Percentiles rank a stretch among this genome's conserved stretches.
Conservation (phyloP, 2,113 vertebrate species). For the Chaetodon auriga region DNA sequence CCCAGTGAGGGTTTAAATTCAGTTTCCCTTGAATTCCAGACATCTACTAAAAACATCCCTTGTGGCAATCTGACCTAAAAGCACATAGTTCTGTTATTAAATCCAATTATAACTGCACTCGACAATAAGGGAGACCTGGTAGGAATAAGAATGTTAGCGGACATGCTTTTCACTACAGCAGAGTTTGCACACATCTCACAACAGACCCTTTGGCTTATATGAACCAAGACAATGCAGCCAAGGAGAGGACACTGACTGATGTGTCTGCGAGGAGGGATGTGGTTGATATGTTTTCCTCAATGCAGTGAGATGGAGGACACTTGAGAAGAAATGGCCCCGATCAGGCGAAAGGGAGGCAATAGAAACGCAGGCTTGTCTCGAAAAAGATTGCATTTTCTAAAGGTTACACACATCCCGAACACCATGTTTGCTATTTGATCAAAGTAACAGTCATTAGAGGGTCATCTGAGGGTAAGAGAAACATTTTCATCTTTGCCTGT, state of each 20-base stretch:
- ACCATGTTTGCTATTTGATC: background rate
- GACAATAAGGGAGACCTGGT: constrained; percentile 28
- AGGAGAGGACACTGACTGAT: constrained; percentile 30
- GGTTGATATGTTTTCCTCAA: constrained; percentile 8
- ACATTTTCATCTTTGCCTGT: background rate
- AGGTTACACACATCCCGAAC: background rate
- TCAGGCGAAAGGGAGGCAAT: background rate
- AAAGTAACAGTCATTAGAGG: no score
- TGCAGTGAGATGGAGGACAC: constrained; percentile 4
- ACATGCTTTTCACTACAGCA: constrained; percentile 26
- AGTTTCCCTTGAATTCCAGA: constrained; percentile 37
- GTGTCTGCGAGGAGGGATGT: constrained; percentile 20
- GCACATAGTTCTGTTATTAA: constrained; percentile 68
- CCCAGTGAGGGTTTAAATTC: constrained; percentile 11
- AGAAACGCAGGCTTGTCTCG: background rate
- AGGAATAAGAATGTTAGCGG: constrained; percentile 45
- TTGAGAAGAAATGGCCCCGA: background rate
- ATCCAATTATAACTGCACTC: constrained; percentile 56
- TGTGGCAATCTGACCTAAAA: constrained; percentile 45
- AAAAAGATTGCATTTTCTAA: background rate
- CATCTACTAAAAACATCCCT: constrained; percentile 53
- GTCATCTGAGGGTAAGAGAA: background rate
- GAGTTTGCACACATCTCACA: constrained; percentile 37
- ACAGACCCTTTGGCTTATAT: constrained; percentile 48
- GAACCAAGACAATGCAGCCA: constrained; percentile 31